Evolutionary conservation across 2,113 vertebrate species (phyloP).

Genomic region (Chelonoidis abingdonii): DNA sequence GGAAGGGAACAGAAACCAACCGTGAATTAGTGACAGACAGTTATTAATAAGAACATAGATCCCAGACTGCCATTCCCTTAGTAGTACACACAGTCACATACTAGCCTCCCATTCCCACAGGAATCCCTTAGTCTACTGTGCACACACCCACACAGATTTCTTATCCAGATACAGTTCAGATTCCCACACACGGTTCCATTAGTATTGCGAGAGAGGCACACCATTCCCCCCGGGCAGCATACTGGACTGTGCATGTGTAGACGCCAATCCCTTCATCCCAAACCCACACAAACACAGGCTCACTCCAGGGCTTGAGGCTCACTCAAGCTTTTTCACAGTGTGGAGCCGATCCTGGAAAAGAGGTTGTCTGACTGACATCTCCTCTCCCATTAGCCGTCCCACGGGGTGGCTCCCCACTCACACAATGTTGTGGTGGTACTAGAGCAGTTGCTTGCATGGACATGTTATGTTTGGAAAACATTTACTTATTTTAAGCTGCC

Average conservation of each 20-base stretch:
- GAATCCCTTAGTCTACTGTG: accelerated
- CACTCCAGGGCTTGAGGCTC: too few species aligned
- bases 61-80: not conserved
- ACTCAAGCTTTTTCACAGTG: not conserved
- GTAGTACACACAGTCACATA: not conserved
- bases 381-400: not conserved
- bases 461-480: not conserved
- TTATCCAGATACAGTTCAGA: not conserved
- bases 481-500: not conserved
- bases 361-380: not conserved
- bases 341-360: not conserved
- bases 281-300: too few species aligned
- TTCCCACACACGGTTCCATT: not conserved
- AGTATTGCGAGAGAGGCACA: accelerated
- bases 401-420: not conserved
- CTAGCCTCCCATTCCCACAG: not conserved
- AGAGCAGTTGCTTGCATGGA: not conserved
- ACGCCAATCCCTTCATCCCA: not conserved
- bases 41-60: accelerated
- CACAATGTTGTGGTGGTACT: not conserved
- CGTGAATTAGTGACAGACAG: not conserved
- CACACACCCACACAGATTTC: not conserved
- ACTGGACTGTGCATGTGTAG: not conserved
- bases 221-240: not conserved
- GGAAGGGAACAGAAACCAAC: constrained; percentile 44